These are phyloP conservation scores for Chunga burmeisteri DNA, from an alignment of 2,113 vertebrate species.

Conservation along the genomic window DNA sequence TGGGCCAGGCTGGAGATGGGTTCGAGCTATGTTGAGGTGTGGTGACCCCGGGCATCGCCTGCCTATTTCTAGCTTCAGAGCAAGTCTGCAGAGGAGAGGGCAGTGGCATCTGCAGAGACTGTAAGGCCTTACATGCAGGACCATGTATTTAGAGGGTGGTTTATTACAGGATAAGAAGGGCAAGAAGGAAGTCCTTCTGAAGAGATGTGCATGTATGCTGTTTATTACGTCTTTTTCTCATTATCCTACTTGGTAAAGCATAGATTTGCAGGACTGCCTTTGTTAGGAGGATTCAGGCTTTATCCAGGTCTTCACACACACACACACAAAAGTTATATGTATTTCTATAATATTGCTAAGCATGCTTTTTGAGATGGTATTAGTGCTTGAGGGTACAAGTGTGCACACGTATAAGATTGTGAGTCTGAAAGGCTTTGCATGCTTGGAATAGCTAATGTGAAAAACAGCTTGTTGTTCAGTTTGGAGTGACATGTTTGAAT, in stretches of 20 bases:
- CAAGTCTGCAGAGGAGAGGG: background rate
- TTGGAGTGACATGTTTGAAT: background rate
- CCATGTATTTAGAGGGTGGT: background rate
- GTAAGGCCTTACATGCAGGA: background rate
- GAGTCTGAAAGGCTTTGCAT: background rate
- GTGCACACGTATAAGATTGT: background rate
- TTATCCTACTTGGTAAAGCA: background rate
- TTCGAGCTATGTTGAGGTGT: rapidly evolving
- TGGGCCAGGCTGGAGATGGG: background rate
- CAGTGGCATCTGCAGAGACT: background rate
- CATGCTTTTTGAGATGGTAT: background rate
- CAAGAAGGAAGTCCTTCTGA: background rate
- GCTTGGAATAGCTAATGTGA: background rate
- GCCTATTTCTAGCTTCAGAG: background rate
- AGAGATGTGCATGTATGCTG: background rate
- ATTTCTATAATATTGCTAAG: background rate
- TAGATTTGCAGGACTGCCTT: background rate
- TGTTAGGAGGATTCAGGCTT: background rate
- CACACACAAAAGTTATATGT: rapidly evolving
- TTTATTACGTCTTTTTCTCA: background rate
- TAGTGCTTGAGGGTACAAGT: background rate
- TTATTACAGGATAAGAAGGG: background rate
- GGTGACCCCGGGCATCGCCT: background rate
- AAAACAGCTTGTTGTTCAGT: background rate
- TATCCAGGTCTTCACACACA: background rate